Base-by-base conservation (phyloP, 2,888 invertebrate species). In the Hipparchia semele region DNA sequence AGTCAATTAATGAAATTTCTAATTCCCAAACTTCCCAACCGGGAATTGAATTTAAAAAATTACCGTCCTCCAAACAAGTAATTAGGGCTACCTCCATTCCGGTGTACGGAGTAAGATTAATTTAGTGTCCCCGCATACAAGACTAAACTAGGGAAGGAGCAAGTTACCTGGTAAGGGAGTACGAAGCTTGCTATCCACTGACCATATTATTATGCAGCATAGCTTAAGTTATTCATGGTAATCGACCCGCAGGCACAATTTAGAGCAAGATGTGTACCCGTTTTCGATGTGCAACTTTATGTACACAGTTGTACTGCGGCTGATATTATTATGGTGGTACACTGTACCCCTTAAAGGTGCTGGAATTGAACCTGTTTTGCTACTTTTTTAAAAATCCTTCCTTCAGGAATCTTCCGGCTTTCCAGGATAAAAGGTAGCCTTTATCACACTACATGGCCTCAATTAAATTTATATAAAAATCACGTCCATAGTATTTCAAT, bases 201-300 rank as follows among this genome's bases (percentile, higher is more conserved):
- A 33, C 68, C 68, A 68, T 68, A 59, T 58, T 67, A 67, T 58
- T 68, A 68, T 60, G 59, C 68, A 60, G 68, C 58, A 68, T 68
- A 59, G 23, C 59, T 59, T 59, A 68, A 49, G 59, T 59, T 68
- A 51, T 68, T 68, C 68, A 58, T 68, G 68, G 68, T 46, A 68
- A 59, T 33, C 68, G 58, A 68, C 51, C 59, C 68, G 68, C 49
- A 68, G 59, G 68, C 59, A 33, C 39, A 60, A 33, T 68, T 68
- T 45, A 59, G 13, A 46, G 56, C 51, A 45, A 67, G 67, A 58
- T 67, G 67, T 58, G 56, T 58, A 67, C 54, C 45, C 54, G 54
- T 66, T 39, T 33, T 66, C 7, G n/a, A 33, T 33, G 33, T 65
- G 33, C 65, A 49, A 12, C 23, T 58, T 58, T 58, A 23, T 23